phyloP scores from a whole-genome alignment of 2,113 vertebrate genomes.

The Romanogobio albipinnatus region DNA sequence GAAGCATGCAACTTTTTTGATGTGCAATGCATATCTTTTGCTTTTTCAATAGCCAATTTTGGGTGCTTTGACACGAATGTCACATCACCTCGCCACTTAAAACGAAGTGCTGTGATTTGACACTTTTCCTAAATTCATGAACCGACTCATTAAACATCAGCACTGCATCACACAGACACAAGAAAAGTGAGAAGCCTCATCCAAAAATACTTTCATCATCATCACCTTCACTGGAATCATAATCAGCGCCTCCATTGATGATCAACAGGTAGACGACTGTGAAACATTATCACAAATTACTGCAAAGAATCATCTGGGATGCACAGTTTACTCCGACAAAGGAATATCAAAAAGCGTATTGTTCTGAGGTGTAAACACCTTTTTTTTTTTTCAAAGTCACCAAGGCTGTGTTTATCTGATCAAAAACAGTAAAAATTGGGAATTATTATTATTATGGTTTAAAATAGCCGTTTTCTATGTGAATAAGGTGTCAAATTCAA shows the following conservation, averaged over 20 bases:
- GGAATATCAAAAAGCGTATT: background rate
- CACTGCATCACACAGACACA: background rate
- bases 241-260: slow-evolving; percentile 3
- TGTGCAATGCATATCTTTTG: background rate
- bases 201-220: slow-evolving; percentile 15
- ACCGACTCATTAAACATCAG: background rate
- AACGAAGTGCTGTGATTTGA: background rate
- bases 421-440: too few species aligned
- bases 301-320: background rate
- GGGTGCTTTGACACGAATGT: background rate
- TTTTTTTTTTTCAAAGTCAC: too few species aligned
- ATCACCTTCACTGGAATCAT: background rate
- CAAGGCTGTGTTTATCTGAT: too few species aligned
- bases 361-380: background rate
- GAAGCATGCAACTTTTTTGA: background rate
- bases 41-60: background rate
- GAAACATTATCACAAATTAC: background rate
- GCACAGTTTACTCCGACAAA: background rate
- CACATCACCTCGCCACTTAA: background rate
- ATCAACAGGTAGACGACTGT: slow-evolving; percentile 10
- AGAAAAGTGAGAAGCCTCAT: background rate
- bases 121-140: background rate
- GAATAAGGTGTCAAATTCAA: too few species aligned
- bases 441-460: too few species aligned
- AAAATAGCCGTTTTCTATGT: too few species aligned